phyloP scores from a whole-genome alignment of 2,888 invertebrate species.

The Gymnocheta viridis region DNA sequence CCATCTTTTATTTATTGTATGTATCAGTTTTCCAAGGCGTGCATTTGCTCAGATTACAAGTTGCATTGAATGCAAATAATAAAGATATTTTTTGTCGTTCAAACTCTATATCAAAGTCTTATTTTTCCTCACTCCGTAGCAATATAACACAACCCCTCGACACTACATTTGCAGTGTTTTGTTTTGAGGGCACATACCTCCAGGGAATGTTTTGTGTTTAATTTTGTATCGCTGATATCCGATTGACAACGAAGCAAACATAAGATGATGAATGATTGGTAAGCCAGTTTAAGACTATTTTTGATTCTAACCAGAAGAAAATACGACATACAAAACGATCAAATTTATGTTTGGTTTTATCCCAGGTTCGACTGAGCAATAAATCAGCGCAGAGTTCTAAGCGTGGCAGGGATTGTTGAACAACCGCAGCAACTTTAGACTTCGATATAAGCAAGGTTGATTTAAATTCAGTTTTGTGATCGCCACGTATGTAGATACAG shows the following conservation, averaged over 20 bases:
- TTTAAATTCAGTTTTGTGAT: not conserved
- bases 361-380: slow-evolving; percentile 2
- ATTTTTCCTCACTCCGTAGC: not conserved
- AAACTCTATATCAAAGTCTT: too few relatives aligned
- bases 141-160: slow-evolving; percentile 15
- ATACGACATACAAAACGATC: not conserved
- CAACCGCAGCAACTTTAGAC: slow-evolving; percentile 12
- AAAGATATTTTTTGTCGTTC: too few relatives aligned
- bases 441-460: slow-evolving; percentile 28
- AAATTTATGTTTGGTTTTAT: slow-evolving; percentile 22
- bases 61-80: too few relatives aligned
- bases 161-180: slow-evolving; percentile 36
- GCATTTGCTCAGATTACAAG: too few relatives aligned
- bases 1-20: too few relatives aligned
- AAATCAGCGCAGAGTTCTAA: not conserved
- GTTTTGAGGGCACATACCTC: slow-evolving; percentile 18
- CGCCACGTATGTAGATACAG: not conserved
- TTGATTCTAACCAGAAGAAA: slow-evolving; percentile 63
- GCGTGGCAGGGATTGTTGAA: slow-evolving; percentile 14
- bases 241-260: slow-evolving; percentile 10
- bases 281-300: slow-evolving; percentile 33
- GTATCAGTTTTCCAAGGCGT: too few relatives aligned
- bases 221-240: slow-evolving; percentile 17
- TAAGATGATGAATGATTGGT: slow-evolving; percentile 12
- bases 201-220: slow-evolving; percentile 9